Conservation (phyloP, 2,797 vertebrate species). For the Pteronotus mesoamericanus region DNA sequence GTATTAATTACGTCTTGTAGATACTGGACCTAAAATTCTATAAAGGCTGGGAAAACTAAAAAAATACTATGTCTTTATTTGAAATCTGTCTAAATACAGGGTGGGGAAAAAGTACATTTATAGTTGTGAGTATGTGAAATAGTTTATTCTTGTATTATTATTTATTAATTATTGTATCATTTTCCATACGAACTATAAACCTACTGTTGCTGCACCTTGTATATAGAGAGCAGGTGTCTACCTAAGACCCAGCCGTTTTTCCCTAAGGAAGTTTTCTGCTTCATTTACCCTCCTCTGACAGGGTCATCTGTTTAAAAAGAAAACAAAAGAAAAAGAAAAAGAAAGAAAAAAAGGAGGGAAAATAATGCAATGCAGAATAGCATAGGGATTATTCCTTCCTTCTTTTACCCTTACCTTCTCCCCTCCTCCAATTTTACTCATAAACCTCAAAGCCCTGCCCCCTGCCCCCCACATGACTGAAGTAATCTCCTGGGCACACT, state of each 20-base stretch:
- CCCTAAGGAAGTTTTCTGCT: conserved; percentile 24
- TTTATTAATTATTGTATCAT: not conserved
- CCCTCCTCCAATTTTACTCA: conserved; percentile 16
- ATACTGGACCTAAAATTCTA: conserved; percentile 1
- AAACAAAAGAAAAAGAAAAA: not conserved
- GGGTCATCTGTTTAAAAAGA: not conserved
- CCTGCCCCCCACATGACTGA: not conserved
- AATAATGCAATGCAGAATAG: not conserved
- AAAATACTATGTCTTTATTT: conserved; percentile 40
- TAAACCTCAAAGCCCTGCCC: conserved; percentile 33
- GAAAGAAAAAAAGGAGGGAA: not conserved
- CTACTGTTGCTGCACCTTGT: not conserved
- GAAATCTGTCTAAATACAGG: conserved; percentile 32
- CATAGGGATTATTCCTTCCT: not conserved
- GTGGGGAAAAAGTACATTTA: not conserved
- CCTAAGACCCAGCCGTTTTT: conserved; percentile 36
- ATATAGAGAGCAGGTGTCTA: conserved; percentile 33
- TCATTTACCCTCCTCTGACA: conserved; percentile 32
- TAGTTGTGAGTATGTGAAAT: not conserved
- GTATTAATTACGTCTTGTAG: not conserved
- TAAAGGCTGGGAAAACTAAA: conserved; percentile 23
- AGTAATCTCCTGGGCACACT: conserved; percentile 48
- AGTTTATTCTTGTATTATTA: not conserved
- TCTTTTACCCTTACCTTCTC: not conserved
- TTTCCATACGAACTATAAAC: not conserved